Percentiles rank a stretch among this genome's conserved stretches.
Conservation (phyloP, 2,888 invertebrate species). For the Molanna angustata region DNA sequence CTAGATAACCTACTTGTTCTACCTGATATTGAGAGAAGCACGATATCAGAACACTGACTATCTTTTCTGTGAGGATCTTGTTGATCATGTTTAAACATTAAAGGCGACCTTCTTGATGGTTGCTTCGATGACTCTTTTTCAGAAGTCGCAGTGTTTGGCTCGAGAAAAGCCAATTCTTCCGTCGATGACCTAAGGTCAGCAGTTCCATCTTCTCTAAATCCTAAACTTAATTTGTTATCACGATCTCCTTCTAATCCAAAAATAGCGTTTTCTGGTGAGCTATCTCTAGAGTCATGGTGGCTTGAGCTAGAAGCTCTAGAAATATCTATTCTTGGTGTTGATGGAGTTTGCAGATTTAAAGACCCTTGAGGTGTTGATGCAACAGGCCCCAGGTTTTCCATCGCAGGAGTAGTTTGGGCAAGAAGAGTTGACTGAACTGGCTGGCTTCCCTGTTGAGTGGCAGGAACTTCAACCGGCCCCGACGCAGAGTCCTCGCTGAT, state of each 20-base stretch:
- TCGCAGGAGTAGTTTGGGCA: slow-evolving; percentile 42
- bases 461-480: slow-evolving; percentile 37
- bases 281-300: slow-evolving; percentile 82
- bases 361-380: slow-evolving; percentile 38
- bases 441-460: slow-evolving; percentile 31
- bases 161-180: slow-evolving; percentile 83
- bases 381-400: slow-evolving; percentile 36
- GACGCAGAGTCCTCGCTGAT: slow-evolving; percentile 52
- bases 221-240: slow-evolving; percentile 51
- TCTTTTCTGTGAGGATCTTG: slow-evolving; percentile 67
- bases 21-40: slow-evolving; percentile 71
- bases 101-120: slow-evolving; percentile 46
- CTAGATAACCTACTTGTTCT: slow-evolving; percentile 80
- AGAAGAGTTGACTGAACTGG: slow-evolving; percentile 34
- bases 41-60: slow-evolving; percentile 74
- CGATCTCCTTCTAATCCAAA: slow-evolving; percentile 58
- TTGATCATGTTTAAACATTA: slow-evolving; percentile 48
- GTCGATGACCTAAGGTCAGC: slow-evolving; percentile 82
- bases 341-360: slow-evolving; percentile 58
- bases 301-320: slow-evolving; percentile 86
- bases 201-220: slow-evolving; percentile 75
- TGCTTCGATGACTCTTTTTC: slow-evolving; percentile 40
- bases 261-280: slow-evolving; percentile 81
- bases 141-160: slow-evolving; percentile 47
- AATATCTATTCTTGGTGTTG: slow-evolving; percentile 84